These are phyloP conservation scores for Apolygus lucorum DNA, from an alignment of 1,140 invertebrate species.

Conservation along the genomic window DNA sequence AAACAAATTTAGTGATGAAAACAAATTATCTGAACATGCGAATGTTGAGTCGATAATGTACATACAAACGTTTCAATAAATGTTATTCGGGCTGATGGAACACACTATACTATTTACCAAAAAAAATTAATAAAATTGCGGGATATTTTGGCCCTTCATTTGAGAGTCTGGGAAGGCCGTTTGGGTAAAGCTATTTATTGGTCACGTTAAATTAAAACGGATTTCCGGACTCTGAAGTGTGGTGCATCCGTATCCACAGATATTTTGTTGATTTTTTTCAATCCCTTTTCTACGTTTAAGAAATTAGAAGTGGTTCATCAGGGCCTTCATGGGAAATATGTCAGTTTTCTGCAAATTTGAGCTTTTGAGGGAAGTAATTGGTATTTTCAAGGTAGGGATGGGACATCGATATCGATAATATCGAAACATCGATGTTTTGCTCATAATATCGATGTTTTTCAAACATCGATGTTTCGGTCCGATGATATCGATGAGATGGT, in stretches of 20 bases:
- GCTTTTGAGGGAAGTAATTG: no score
- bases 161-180: not conserved
- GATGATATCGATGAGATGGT: no score
- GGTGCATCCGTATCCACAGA: not conserved
- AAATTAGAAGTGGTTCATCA: no score
- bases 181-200: constrained; percentile 4
- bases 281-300: no score
- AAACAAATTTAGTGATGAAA: not conserved
- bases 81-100: constrained; percentile 6
- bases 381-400: no score
- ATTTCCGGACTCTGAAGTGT: not conserved
- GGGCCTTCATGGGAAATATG: no score
- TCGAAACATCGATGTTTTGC: no score
- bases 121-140: not conserved
- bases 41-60: constrained; percentile 7
- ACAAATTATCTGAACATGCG: not conserved
- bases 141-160: not conserved
- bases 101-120: not conserved
- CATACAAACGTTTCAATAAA: not conserved
- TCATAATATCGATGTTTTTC: no score
- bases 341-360: no score
- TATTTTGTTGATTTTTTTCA: not conserved
- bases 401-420: no score
- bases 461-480: no score
- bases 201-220: not conserved